Percentiles rank a stretch among this genome's conserved stretches.
phyloP scores from a whole-genome alignment of 2,888 invertebrate genomes.

The Dasypolia templi region DNA sequence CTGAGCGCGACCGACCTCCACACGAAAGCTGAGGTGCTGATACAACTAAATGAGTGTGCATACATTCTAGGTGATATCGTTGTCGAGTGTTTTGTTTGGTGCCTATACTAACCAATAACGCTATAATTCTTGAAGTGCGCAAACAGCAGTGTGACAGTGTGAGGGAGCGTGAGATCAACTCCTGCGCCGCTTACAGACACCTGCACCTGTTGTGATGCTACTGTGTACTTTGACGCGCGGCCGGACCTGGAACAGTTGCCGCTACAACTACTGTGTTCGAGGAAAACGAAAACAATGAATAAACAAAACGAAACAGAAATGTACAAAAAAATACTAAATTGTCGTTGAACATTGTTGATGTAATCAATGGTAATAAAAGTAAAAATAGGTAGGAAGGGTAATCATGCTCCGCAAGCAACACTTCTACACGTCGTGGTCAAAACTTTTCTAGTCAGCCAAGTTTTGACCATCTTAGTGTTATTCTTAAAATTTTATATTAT shows the following conservation, averaged over 20 bases:
- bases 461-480: too few relatives aligned
- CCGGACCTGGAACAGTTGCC: constrained; percentile 89
- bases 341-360: too few relatives aligned
- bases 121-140: constrained; percentile 84
- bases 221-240: constrained; percentile 91
- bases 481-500: too few relatives aligned
- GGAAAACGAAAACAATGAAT: constrained; percentile 45
- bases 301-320: constrained; percentile 4
- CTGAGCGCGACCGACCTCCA: constrained; percentile 82
- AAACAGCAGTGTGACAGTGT: constrained; percentile 81
- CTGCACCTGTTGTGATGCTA: constrained; percentile 91
- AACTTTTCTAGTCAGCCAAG: too few relatives aligned
- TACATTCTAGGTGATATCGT: not conserved
- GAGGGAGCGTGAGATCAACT: constrained; percentile 82
- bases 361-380: too few relatives aligned
- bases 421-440: too few relatives aligned
- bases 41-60: constrained; percentile 3
- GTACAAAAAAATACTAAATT: constrained; percentile 8
- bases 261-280: constrained; percentile 71
- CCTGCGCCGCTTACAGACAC: constrained; percentile 76
- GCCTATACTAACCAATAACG: constrained; percentile 79
- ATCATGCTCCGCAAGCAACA: too few relatives aligned
- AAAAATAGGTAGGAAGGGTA: too few relatives aligned
- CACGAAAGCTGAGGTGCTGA: constrained; percentile 83
- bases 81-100: not conserved